Evolutionary conservation across 2,113 vertebrate genomes (phyloP).

Genomic region (Calidris pugnax): DNA sequence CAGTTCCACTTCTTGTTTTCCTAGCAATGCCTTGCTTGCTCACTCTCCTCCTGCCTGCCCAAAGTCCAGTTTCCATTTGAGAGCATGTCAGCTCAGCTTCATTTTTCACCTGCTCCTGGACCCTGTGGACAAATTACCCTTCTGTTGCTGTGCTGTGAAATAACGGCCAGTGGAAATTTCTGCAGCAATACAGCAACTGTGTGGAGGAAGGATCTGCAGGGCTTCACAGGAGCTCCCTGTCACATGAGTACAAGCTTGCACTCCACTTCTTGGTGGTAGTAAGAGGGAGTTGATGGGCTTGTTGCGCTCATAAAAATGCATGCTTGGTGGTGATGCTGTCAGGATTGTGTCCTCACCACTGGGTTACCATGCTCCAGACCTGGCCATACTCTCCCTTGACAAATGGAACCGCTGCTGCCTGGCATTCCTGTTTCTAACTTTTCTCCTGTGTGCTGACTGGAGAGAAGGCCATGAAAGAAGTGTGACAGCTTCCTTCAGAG

Average conservation of each 20-base stretch:
- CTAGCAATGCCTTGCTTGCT: neutral
- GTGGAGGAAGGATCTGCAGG: neutral
- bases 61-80: neutral
- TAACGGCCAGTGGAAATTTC: neutral
- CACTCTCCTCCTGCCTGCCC: neutral
- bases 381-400: neutral
- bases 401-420: neutral
- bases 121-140: neutral
- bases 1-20: neutral
- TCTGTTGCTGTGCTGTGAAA: neutral
- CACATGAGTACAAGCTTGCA: neutral
- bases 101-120: neutral
- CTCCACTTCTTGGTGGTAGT: neutral
- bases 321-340: neutral
- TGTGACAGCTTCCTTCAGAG: neutral
- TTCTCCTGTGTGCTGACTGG: rapidly evolving
- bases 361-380: neutral
- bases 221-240: neutral
- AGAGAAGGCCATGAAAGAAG: neutral
- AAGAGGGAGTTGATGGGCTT: neutral
- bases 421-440: neutral
- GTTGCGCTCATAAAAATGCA: neutral
- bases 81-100: neutral
- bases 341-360: neutral
- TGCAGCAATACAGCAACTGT: neutral